Conservation (phyloP, 2,113 vertebrate genomes). For the Circaetus gallicus region DNA sequence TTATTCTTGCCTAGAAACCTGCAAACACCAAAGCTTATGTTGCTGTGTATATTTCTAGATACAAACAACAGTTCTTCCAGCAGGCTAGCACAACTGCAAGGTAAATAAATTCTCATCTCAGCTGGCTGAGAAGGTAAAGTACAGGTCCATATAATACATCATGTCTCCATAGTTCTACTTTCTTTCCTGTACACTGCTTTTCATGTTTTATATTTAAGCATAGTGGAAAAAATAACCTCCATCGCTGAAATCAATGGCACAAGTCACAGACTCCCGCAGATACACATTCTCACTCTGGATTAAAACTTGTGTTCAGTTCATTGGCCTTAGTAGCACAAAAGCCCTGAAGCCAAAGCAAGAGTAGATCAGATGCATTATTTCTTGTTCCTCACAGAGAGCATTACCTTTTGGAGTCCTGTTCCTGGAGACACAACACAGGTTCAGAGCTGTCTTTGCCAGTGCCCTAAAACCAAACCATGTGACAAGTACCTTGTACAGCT, state of each 20-base stretch:
- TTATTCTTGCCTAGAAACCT: slow-evolving; percentile 13
- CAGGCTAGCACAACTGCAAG: background rate
- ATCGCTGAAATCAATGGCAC: background rate
- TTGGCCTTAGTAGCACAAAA: background rate
- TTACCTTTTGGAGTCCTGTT: background rate
- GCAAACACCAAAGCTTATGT: background rate
- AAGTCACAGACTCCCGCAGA: background rate
- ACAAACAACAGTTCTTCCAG: background rate
- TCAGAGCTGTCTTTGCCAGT: background rate
- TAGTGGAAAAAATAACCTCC: background rate
- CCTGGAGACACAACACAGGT: background rate
- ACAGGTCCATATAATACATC: background rate
- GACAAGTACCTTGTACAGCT: background rate
- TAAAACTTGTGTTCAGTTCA: background rate
- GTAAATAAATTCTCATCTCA: background rate
- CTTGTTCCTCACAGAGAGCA: background rate
- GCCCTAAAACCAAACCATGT: background rate
- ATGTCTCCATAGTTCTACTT: background rate
- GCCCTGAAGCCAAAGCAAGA: background rate
- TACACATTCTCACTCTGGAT: background rate
- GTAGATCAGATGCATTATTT: background rate
- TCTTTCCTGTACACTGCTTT: background rate
- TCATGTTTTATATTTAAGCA: background rate
- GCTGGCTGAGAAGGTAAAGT: background rate
- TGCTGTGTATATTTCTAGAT: background rate